Percentiles rank a stretch among this genome's conserved stretches.
phyloP scores from a whole-genome alignment of 2,888 invertebrate genomes.

The Metalampra italica region DNA sequence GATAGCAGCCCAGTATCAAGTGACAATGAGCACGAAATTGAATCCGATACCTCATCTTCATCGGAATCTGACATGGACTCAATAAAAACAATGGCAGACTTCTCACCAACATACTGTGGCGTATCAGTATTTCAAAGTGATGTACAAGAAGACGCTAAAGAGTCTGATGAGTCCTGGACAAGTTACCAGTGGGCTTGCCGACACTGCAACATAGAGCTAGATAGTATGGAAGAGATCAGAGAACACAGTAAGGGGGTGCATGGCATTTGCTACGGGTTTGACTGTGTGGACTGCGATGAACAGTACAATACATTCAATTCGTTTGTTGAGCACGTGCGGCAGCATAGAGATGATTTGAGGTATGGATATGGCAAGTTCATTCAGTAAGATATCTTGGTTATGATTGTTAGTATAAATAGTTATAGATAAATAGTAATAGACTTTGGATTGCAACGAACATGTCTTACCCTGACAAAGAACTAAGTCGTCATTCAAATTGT shows the following conservation, averaged over 20 bases:
- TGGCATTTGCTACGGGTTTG: neutral
- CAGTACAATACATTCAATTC: neutral
- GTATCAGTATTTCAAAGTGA: neutral
- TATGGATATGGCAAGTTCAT: no score
- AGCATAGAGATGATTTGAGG: neutral
- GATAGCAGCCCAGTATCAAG: no score
- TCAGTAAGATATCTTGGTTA: no score
- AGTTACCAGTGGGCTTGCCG: neutral
- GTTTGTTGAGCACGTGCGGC: neutral
- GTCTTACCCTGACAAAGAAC: no score
- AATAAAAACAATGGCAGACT: neutral
- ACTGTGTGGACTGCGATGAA: neutral
- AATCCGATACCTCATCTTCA: no score
- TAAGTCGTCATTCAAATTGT: no score
- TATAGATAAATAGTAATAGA: no score
- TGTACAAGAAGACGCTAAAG: neutral
- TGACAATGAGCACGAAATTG: no score
- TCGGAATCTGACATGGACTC: no score
- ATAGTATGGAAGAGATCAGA: neutral
- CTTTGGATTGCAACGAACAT: no score
- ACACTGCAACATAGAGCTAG: neutral
- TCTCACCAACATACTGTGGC: neutral
- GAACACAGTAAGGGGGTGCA: neutral
- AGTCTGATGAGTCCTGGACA: neutral
- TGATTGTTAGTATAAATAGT: no score